Base-by-base conservation (phyloP, 1,140 invertebrate species). In the Trichonephila inaurata region DNA sequence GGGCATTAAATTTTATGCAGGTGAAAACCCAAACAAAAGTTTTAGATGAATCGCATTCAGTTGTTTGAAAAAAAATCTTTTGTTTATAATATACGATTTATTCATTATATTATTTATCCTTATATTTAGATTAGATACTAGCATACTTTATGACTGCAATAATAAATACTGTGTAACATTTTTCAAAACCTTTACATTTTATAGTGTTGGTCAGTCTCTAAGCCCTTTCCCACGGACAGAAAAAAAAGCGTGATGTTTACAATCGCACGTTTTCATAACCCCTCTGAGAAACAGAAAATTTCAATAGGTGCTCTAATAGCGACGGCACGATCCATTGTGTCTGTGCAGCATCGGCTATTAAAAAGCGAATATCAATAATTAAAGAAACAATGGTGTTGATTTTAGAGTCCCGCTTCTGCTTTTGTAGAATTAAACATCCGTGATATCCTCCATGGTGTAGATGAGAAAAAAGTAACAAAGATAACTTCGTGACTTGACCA, bases 381-480 rank as follows among this genome's bases (percentile, higher is more conserved):
- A 87, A 77, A 87, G 58, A 87, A 92, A 92, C 91, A 92, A 92
- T 92, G 64, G 91, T 92, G 91, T 92, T 92, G 91, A 92, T 92
- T 92, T 92, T 92, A 77, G 83, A 92, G 91, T 86, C 62, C 10
- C 64, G 64, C 82, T 69, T 19, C 62, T 64, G 24, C 62, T 58
- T 91, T 91, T 91, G 44, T 82, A 62, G 33, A 91, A 91, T 91
- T 91, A 91, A 91, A 77, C 58, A 92, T 85, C 81, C 90, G 90
- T 66, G 82, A 66, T 92, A 85, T 85, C 81, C 90, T 66, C 60
- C 58, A 16, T 28, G 28, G 40, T 58, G 60, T 12, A 66, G 90
- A 85, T 85, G 61, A 58, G 60, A 85, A 66, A 40, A 58, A 66
- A 77, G 61, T 33, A 87, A 60, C 61, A 58, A 87, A 77, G 61